Conservation (phyloP, 2,113 vertebrate genomes). For the Limanda limanda region DNA sequence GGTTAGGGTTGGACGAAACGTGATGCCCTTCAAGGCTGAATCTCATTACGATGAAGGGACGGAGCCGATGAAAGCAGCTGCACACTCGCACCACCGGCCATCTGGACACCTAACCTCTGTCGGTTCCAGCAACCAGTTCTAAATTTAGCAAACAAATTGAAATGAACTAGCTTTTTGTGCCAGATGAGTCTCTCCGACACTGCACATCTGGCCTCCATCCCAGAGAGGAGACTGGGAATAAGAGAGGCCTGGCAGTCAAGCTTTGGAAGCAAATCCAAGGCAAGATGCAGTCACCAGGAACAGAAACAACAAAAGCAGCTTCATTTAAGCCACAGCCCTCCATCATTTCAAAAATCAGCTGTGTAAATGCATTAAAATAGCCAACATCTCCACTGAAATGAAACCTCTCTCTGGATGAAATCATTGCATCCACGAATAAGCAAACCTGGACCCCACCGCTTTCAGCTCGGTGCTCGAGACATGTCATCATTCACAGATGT, state of each 20-base stretch:
- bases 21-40: constrained; percentile 39
- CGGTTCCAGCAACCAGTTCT: constrained; percentile 14
- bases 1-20: constrained; percentile 61
- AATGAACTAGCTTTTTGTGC: constrained; percentile 29
- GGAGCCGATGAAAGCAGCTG: constrained; percentile 28
- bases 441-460: not conserved
- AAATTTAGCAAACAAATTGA: constrained; percentile 24
- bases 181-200: constrained; percentile 18
- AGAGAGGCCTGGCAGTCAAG: constrained; percentile 12
- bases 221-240: constrained; percentile 30
- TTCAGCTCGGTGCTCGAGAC: not conserved
- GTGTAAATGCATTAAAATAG: not conserved
- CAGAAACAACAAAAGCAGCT: constrained; percentile 3
- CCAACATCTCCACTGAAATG: not conserved
- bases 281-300: constrained; percentile 24
- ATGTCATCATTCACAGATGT: not conserved
- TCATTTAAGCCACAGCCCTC: not conserved
- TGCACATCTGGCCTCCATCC: constrained; percentile 48
- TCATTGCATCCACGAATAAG: constrained; percentile 2
- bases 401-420: constrained; percentile 12
- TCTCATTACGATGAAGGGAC: constrained; percentile 26
- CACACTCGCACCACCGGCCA: constrained; percentile 23
- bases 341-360: not conserved
- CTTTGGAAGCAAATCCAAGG: constrained; percentile 34
- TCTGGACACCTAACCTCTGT: constrained; percentile 44